These are phyloP conservation scores for Conopomorpha cramerella DNA, from an alignment of 1,140 invertebrate genomes.

Conservation along the genomic window DNA sequence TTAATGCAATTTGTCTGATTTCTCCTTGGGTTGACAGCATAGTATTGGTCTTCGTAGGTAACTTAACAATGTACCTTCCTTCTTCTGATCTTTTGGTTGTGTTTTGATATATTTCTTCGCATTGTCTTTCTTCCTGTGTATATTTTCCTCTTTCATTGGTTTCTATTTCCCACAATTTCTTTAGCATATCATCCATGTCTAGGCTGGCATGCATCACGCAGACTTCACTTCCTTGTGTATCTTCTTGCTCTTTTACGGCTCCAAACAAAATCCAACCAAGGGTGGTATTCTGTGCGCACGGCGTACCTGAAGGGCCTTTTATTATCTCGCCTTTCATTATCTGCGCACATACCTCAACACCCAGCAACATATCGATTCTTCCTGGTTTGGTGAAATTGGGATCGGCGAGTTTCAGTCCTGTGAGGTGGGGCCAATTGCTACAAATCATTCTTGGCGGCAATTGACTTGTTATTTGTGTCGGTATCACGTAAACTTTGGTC, in stretches of 20 bases:
- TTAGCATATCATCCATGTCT: conserved; percentile 9
- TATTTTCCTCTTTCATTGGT: conserved; percentile 6
- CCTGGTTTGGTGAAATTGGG: conserved; percentile 1
- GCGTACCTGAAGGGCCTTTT: conserved; percentile 8
- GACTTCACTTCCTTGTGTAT: too few relatives aligned
- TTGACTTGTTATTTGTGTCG: neutral
- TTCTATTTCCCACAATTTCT: conserved; percentile 11
- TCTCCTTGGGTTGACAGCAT: conserved; percentile 4
- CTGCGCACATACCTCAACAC: neutral
- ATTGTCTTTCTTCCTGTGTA: conserved; percentile 8
- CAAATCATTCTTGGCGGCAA: neutral
- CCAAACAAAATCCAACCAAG: conserved; percentile 7
- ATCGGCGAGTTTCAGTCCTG: neutral
- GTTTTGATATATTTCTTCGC: conserved; percentile 8
- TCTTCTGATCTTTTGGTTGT: conserved; percentile 5
- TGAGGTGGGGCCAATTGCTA: neutral
- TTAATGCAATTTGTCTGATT: conserved; percentile 8
- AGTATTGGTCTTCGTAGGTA: conserved; percentile 10
- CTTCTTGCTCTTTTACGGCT: too few relatives aligned
- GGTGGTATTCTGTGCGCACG: conserved; percentile 7
- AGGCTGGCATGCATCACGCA: too few relatives aligned
- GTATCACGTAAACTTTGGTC: neutral
- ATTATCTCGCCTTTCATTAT: conserved; percentile 1
- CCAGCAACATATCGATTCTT: conserved; percentile 1
- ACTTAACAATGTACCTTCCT: conserved; percentile 9